phyloP scores from a whole-genome alignment of 2,797 vertebrate species.

The Myotis pilosus region DNA sequence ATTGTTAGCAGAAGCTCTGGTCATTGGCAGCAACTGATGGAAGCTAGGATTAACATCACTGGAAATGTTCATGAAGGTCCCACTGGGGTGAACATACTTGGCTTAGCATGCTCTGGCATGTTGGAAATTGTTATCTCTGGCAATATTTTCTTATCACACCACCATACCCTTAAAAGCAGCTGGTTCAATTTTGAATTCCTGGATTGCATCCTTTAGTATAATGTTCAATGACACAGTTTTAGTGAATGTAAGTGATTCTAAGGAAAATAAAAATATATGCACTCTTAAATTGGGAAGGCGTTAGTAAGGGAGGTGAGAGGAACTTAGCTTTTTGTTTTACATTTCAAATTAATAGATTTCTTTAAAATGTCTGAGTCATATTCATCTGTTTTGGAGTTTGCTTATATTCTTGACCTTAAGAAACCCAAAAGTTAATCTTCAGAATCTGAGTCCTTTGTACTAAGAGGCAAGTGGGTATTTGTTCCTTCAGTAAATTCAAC shows the following conservation, averaged over 20 bases:
- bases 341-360: conserved; percentile 3
- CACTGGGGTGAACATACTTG: not conserved
- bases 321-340: not conserved
- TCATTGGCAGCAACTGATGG: not conserved
- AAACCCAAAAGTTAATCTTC: not conserved
- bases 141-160: not conserved
- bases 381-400: not conserved
- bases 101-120: not conserved
- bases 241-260: not conserved
- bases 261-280: not conserved
- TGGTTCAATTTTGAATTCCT: not conserved
- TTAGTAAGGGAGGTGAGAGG: not conserved
- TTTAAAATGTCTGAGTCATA: not conserved
- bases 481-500: not conserved
- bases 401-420: not conserved
- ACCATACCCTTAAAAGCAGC: not conserved
- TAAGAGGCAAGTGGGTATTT: not conserved
- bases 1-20: not conserved
- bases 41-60: not conserved
- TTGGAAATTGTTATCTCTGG: not conserved
- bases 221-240: not conserved
- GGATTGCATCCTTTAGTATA: not conserved
- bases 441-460: not conserved
- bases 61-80: not conserved
- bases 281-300: not conserved